A percentile compares a stretch with the other conserved stretches of the same genome.
phyloP scores from a whole-genome alignment of 2,888 invertebrate genomes.

The Agonopterix alstromeriana region DNA sequence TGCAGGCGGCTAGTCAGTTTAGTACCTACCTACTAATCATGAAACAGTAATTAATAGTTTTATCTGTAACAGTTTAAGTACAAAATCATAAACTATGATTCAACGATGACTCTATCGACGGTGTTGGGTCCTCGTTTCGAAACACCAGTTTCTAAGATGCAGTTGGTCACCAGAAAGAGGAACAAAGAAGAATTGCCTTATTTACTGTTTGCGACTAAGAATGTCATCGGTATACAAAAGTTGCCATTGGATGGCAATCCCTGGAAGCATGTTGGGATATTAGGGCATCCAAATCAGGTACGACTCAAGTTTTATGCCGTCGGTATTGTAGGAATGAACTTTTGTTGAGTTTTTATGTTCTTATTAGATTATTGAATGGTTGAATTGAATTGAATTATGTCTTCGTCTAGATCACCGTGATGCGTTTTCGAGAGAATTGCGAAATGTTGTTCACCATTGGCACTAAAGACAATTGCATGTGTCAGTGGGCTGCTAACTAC shows the following conservation, averaged over 20 bases:
- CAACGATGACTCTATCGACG: slow-evolving; percentile 80
- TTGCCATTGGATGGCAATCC: slow-evolving; percentile 86
- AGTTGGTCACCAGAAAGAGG: slow-evolving; percentile 42
- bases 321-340: no score
- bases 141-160: slow-evolving; percentile 65
- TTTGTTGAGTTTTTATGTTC: no score
- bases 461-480: slow-evolving; percentile 43
- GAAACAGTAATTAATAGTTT: no score
- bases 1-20: no score
- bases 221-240: slow-evolving; percentile 81
- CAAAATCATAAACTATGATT: slow-evolving; percentile 79
- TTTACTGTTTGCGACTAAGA: slow-evolving; percentile 79
- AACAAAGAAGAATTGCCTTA: slow-evolving; percentile 46
- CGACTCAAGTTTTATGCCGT: background rate
- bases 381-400: background rate
- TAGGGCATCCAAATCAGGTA: slow-evolving; percentile 82
- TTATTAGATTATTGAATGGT: no score
- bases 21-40: no score
- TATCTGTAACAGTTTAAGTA: slow-evolving; percentile 78
- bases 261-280: slow-evolving; percentile 77
- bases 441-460: slow-evolving; percentile 55
- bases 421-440: slow-evolving; percentile 48
- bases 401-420: slow-evolving; percentile 32
- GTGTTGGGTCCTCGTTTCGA: slow-evolving; percentile 82
- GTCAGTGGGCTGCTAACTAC: slow-evolving; percentile 55